These are phyloP conservation scores for Ptiloglossa arizonensis DNA, from an alignment of 1,140 invertebrate genomes.

Conservation along the genomic window DNA sequence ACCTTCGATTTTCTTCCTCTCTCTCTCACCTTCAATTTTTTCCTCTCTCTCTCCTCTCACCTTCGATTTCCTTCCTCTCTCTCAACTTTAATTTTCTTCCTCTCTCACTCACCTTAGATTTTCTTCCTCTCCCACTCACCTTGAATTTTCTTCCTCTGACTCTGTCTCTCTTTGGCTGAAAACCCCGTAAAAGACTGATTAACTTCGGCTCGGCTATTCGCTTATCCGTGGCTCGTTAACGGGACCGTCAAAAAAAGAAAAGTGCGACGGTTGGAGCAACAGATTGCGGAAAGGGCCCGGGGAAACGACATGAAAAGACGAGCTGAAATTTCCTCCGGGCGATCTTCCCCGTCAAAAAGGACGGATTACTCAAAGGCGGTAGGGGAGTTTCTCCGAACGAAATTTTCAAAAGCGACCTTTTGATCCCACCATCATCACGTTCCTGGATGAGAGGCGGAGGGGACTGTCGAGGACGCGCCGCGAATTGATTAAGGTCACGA, in stretches of 20 bases:
- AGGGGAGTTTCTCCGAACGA: background rate
- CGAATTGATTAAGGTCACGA: slow-evolving; percentile 15
- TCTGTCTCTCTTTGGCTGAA: too few relatives aligned
- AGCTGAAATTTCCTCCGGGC: background rate
- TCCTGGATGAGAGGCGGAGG: too few relatives aligned
- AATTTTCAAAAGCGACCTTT: slow-evolving; percentile 17
- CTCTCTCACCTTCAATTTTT: too few relatives aligned
- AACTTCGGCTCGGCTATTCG: background rate
- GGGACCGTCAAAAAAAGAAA: background rate
- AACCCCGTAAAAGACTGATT: background rate
- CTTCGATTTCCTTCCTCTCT: too few relatives aligned
- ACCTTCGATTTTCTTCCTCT: too few relatives aligned
- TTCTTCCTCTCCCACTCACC: too few relatives aligned
- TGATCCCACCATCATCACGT: background rate
- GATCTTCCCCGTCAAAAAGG: background rate
- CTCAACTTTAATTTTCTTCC: too few relatives aligned
- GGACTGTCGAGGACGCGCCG: background rate
- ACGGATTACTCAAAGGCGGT: background rate
- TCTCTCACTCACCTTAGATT: too few relatives aligned
- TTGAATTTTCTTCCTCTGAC: too few relatives aligned
- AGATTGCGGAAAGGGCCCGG: slow-evolving; percentile 8
- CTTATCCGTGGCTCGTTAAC: background rate
- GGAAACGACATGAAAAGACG: slow-evolving; percentile 1
- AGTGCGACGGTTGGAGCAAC: background rate
- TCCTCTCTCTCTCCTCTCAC: too few relatives aligned